Evolutionary conservation across 2,797 vertebrate species (phyloP), one percentile per base, ranked within the genome.

Genomic region (Xenopus petersii): DNA sequence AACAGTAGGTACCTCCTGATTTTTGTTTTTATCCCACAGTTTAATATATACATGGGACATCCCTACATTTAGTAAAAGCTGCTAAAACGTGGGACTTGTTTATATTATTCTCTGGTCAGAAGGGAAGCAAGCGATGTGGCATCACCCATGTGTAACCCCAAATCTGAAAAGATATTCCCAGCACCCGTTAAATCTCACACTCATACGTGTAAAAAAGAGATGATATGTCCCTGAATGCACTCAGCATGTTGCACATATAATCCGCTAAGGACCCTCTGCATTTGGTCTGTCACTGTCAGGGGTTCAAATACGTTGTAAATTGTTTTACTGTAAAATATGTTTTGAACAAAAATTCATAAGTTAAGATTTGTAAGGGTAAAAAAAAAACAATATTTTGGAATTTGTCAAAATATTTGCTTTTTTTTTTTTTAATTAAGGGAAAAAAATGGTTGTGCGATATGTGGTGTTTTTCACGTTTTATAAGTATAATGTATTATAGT

Each of bases 341-440:
- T 49, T 15, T n/a, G 17, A 76, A 74, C 75, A 77, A 61, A 30
- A 58, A 42, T 42, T 42, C 77, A 2, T 81, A 86, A 86, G 51
- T 88, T 86, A 87, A 85, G 81, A 42, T 85, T 83, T 82, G 85
- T 85, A 73, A 87, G 81, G 84, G 64, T 85, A 13, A 82, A 82
- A 83, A 83, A 21, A 30, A 30, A 81, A 74, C 73, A 67, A 75
- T 80, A 82, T 72, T 0, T 66, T 73, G 0, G 80, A 73, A 75
- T 54, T 12, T 15, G 15, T 12, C 15, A 54, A 54, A 12, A 54
- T 42, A 42, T 42, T 5, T 4, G 36, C 36, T 42, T 42, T 42
- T 42, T 42, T 6, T 5, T 42, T 42, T 42, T 42, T 42, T 6
- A 42, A 42, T 42, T 42, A 42, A 77, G 21, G 21, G 17, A 62